Evolutionary conservation across 1,140 invertebrate genomes (phyloP).

Genomic region (Orius insidiosus): DNA sequence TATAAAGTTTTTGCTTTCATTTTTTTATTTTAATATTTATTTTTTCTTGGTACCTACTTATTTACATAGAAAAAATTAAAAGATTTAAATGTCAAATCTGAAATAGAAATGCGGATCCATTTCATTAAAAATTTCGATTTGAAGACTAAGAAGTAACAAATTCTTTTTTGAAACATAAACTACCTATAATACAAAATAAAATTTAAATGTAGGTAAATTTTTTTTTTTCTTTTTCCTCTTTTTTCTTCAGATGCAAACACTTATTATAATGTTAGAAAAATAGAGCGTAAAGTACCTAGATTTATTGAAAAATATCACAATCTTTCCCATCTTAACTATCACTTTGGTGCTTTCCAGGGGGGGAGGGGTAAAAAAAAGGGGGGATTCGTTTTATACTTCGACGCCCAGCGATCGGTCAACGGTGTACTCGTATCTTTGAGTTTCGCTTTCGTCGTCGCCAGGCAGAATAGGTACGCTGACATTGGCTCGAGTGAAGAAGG

Average conservation of each 20-base stretch:
- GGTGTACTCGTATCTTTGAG: constrained; percentile 45
- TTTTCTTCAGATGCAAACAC: background rate
- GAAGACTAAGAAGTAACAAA: background rate
- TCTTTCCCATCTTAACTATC: constrained; percentile 13
- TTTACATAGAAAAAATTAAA: too few relatives aligned
- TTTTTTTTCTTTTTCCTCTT: background rate
- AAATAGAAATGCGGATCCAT: too few relatives aligned
- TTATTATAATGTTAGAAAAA: constrained; percentile 8
- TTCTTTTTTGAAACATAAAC: too few relatives aligned
- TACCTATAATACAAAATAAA: constrained; percentile 3
- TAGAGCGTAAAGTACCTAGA: constrained; percentile 6
- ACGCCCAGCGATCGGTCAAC: constrained; percentile 48
- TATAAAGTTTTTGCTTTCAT: too few relatives aligned
- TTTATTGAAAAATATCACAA: constrained; percentile 14
- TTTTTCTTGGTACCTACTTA: too few relatives aligned
- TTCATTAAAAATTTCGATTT: too few relatives aligned
- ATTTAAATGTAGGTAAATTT: constrained; percentile 4
- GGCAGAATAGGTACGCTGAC: constrained; percentile 58
- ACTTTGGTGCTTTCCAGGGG: constrained; percentile 13
- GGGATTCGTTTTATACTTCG: constrained; percentile 35
- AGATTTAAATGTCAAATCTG: too few relatives aligned
- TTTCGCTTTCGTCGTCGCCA: constrained; percentile 35
- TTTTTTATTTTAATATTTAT: too few relatives aligned
- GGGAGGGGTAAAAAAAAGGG: constrained; percentile 2
- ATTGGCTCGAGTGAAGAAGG: constrained; percentile 75